phyloP scores from a whole-genome alignment of 1,140 invertebrate genomes.

The Papilio glaucus region DNA sequence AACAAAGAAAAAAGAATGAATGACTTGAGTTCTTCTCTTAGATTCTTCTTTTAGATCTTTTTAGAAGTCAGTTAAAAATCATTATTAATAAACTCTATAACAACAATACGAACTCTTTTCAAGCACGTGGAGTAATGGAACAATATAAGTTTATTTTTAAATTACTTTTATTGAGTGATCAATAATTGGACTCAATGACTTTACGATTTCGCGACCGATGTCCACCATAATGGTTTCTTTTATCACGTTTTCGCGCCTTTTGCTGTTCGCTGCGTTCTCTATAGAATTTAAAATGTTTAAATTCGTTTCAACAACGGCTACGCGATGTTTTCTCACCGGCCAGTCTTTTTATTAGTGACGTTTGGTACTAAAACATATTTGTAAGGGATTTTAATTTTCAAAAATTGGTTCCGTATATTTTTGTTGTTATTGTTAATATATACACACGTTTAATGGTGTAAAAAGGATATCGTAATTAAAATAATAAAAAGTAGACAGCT shows the following conservation, averaged over 20 bases:
- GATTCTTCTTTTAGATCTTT: too few relatives aligned
- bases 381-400: not conserved
- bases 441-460: too few relatives aligned
- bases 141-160: conserved; percentile 4
- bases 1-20: too few relatives aligned
- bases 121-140: not conserved
- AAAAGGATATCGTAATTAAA: too few relatives aligned
- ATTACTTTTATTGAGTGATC: not conserved
- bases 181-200: conserved; percentile 2
- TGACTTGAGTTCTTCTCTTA: too few relatives aligned
- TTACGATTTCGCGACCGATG: conserved; percentile 20
- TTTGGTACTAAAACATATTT: not conserved
- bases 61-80: too few relatives aligned
- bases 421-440: too few relatives aligned
- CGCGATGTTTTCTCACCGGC: conserved; percentile 12
- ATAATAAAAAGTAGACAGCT: too few relatives aligned
- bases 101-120: not conserved
- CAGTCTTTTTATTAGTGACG: conserved; percentile 5
- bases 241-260: conserved; percentile 8
- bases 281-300: not conserved
- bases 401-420: not conserved
- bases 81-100: not conserved
- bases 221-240: conserved; percentile 10
- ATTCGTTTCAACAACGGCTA: not conserved
- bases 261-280: not conserved